Evolutionary conservation across 2,888 invertebrate species (phyloP).

Genomic region (Hirtodrosophila trivittata): DNA sequence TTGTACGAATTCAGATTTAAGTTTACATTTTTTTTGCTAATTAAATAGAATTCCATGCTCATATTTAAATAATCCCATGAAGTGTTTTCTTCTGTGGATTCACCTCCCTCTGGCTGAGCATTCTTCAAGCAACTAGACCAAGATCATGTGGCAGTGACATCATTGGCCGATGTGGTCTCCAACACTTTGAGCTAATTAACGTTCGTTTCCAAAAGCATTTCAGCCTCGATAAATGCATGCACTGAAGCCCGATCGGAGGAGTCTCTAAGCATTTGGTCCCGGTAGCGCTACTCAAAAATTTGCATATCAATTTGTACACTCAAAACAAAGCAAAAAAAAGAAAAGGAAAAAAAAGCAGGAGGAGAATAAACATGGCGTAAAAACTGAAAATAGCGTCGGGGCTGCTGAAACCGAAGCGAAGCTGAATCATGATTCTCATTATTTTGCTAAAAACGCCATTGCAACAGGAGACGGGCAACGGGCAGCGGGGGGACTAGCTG

Average conservation of each 20-base stretch:
- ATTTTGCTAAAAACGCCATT: constrained; percentile 72
- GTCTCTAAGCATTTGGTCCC: constrained; percentile 35
- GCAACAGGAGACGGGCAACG: constrained; percentile 10
- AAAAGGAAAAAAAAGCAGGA: constrained; percentile 14
- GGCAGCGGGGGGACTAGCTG: constrained; percentile 1
- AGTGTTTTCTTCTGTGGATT: too few species aligned
- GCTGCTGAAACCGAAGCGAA: constrained; percentile 50
- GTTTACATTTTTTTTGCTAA: too few species aligned
- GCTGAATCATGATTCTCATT: constrained; percentile 82
- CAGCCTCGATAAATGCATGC: constrained; percentile 41
- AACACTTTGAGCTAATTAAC: constrained; percentile 73
- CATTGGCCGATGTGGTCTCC: constrained; percentile 37
- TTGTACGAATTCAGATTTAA: too few species aligned
- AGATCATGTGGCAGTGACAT: too few species aligned
- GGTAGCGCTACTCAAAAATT: constrained; percentile 64
- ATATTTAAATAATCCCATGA: too few species aligned
- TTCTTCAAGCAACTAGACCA: too few species aligned
- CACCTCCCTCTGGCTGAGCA: too few species aligned
- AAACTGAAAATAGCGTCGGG: constrained; percentile 63
- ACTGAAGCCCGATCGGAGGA: constrained; percentile 27
- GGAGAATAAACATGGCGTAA: constrained; percentile 60
- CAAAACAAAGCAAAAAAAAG: constrained; percentile 22
- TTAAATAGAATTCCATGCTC: too few species aligned
- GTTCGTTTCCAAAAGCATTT: constrained; percentile 49
- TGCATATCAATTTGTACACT: constrained; percentile 80